These are phyloP conservation scores for Elaphurus davidianus DNA, from an alignment of 2,113 vertebrate genomes.

Conservation along the genomic window DNA sequence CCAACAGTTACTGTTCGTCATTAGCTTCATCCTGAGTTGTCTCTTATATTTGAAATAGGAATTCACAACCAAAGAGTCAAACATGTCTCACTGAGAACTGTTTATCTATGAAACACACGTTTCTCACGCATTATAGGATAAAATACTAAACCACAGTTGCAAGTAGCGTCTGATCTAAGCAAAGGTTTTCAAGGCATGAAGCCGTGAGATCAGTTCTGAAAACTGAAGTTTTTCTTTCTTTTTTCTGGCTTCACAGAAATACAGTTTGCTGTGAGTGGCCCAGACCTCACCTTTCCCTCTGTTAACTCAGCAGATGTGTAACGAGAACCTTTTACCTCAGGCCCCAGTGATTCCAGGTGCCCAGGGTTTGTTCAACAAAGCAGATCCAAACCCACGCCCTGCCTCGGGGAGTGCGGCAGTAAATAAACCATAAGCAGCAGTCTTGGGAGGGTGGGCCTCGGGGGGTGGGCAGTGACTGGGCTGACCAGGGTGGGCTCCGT, in stretches of 20 bases:
- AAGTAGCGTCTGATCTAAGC: neutral
- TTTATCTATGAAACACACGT: neutral
- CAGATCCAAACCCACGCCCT: accelerated
- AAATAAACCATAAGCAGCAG: neutral
- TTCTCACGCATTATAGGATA: accelerated
- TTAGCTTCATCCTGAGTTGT: neutral
- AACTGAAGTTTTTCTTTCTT: neutral
- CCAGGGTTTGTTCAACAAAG: neutral
- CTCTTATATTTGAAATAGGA: neutral
- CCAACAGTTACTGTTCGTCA: neutral
- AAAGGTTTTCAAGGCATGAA: neutral
- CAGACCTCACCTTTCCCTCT: neutral
- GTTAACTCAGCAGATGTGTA: neutral
- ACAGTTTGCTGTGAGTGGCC: neutral
- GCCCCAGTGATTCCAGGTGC: neutral
- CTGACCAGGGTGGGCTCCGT: neutral
- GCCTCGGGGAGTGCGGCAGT: neutral
- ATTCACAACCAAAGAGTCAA: neutral
- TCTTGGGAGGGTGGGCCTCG: neutral
- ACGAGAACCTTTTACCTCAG: neutral
- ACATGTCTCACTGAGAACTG: neutral
- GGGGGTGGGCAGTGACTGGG: neutral
- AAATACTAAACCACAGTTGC: neutral
- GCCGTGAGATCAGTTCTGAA: neutral
- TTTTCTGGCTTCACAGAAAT: neutral